Evolutionary conservation across 2,888 invertebrate genomes (phyloP).

Genomic region (Cartodere bifasciata): DNA sequence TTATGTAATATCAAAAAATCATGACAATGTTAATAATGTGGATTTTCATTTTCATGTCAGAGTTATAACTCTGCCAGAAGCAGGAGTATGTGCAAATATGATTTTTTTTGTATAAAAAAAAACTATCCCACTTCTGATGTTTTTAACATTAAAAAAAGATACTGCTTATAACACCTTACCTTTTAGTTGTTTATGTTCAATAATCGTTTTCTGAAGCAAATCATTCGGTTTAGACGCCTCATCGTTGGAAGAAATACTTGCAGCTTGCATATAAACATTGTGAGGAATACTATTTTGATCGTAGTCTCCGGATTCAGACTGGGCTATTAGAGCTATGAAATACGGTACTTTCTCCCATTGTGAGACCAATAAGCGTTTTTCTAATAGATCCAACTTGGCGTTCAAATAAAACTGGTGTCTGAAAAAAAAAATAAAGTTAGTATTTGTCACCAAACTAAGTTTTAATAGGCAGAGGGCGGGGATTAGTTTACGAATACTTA

Average conservation of each 20-base stretch:
- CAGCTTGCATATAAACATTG: constrained; percentile 49
- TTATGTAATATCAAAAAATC: no score
- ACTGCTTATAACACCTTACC: no score
- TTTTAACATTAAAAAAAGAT: no score
- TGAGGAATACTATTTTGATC: constrained; percentile 46
- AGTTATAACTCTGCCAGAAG: no score
- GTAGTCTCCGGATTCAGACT: constrained; percentile 61
- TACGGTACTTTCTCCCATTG: constrained; percentile 57
- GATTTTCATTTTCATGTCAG: no score
- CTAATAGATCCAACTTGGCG: constrained; percentile 62
- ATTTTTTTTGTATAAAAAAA: no score
- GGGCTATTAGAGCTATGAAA: constrained; percentile 66
- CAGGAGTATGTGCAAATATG: no score
- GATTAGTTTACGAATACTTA: no score
- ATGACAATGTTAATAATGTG: no score
- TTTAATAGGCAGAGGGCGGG: no score
- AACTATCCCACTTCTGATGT: no score
- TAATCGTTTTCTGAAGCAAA: constrained; percentile 48
- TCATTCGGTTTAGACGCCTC: constrained; percentile 47
- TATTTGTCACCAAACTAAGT: no score
- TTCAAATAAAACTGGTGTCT: constrained; percentile 76
- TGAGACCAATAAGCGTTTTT: constrained; percentile 57
- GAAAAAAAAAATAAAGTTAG: constrained; percentile 23
- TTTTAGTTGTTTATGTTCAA: constrained; percentile 43
- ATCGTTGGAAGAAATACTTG: constrained; percentile 45